Evolutionary conservation across 2,797 vertebrate species (phyloP).

Genomic region (Sebastiscus tertius): DNA sequence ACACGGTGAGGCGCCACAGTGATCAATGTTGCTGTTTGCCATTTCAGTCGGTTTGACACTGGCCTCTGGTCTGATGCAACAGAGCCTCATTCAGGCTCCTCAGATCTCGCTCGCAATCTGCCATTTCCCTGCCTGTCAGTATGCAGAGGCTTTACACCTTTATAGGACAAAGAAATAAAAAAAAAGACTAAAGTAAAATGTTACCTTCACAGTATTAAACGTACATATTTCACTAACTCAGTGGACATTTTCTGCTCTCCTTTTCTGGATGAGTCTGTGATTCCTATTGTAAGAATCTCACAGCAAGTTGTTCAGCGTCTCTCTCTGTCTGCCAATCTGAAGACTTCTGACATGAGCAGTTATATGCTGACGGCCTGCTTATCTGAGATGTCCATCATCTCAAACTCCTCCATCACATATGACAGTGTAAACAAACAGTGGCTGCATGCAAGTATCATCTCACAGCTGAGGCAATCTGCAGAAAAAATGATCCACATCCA

Average conservation of each 20-base stretch:
- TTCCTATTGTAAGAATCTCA: neutral
- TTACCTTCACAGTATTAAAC: neutral
- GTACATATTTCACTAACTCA: neutral
- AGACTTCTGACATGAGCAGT: neutral
- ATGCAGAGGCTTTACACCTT: conserved; percentile 13
- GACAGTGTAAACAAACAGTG: neutral
- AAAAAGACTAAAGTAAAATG: neutral
- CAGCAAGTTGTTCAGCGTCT: neutral
- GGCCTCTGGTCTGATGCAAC: conserved; percentile 7
- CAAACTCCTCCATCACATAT: conserved; percentile 3
- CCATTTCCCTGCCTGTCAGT: conserved; percentile 1
- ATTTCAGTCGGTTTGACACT: conserved; percentile 33
- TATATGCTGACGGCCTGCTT: neutral
- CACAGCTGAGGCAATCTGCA: neutral
- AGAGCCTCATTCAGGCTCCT: conserved; percentile 12
- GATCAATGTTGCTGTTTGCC: conserved; percentile 44
- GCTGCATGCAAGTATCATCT: neutral
- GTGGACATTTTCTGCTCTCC: neutral
- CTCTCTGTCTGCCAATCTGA: conserved; percentile 8
- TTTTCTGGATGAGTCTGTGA: neutral
- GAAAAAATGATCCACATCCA: neutral
- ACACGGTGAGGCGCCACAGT: conserved; percentile 16
- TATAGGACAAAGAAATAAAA: neutral
- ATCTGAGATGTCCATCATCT: neutral
- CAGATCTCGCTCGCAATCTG: conserved; percentile 4